phyloP scores from a whole-genome alignment of 1,140 invertebrate genomes.

The Zaprionus camerounensis region DNA sequence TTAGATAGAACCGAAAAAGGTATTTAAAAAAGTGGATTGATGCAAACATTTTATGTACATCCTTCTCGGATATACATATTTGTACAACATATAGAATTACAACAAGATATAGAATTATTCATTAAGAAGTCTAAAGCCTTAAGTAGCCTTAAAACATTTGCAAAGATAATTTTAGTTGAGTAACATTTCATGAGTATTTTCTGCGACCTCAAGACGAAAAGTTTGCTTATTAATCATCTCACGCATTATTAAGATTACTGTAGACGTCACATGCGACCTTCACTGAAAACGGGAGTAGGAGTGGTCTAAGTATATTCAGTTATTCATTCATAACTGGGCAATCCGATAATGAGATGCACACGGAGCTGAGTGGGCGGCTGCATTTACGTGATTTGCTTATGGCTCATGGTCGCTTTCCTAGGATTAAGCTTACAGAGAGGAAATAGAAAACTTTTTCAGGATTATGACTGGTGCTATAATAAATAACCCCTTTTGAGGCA shows the following conservation, averaged over 20 bases:
- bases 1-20: no score
- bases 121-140: neutral
- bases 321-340: constrained; percentile 8
- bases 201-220: neutral
- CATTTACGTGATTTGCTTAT: neutral
- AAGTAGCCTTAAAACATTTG: neutral
- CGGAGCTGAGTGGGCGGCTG: neutral
- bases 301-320: neutral
- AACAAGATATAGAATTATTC: neutral
- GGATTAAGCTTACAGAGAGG: neutral
- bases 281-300: neutral
- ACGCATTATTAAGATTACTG: neutral
- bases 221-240: constrained; percentile 2
- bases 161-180: neutral
- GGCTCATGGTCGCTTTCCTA: neutral
- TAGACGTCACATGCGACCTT: neutral
- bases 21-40: neutral
- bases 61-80: neutral
- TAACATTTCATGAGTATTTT: neutral
- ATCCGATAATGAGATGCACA: constrained; percentile 30
- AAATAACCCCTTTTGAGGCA: neutral
- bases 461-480: neutral
- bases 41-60: neutral
- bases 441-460: neutral
- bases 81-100: neutral